Conservation (phyloP, 2,113 vertebrate species). For the Pogonocichla stellata region DNA sequence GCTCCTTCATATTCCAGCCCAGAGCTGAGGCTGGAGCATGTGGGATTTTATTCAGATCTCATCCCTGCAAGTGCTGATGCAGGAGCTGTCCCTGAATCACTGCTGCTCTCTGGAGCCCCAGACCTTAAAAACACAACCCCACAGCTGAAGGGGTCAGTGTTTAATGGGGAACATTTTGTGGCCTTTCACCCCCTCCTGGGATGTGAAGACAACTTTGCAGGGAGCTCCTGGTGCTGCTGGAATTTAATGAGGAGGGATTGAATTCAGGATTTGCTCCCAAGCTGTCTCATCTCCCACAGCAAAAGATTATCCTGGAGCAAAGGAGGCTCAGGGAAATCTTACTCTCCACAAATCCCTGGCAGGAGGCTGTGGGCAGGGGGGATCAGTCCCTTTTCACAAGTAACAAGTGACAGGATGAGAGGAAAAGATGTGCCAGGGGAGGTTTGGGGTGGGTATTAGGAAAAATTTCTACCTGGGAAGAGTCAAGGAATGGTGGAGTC, state of each 20-base stretch:
- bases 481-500: background rate
- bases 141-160: background rate
- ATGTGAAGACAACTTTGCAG: accelerated
- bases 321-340: background rate
- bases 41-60: background rate
- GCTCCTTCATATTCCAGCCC: background rate
- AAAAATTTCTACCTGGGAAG: background rate
- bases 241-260: background rate
- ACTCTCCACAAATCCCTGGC: accelerated
- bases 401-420: background rate
- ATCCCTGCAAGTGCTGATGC: background rate
- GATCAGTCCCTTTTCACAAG: background rate
- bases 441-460: background rate
- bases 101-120: background rate
- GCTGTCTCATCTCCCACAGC: accelerated
- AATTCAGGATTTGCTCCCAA: background rate
- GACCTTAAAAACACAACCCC: background rate
- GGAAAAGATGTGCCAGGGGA: background rate
- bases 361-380: background rate
- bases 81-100: background rate
- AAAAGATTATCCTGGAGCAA: background rate
- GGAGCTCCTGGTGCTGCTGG: background rate
- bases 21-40: background rate
- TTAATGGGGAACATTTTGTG: background rate
- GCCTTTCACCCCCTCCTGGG: background rate